A percentile compares a stretch with the other conserved stretches of the same genome.
Conservation (phyloP, 2,797 vertebrate genomes). For the Macropodus opercularis region DNA sequence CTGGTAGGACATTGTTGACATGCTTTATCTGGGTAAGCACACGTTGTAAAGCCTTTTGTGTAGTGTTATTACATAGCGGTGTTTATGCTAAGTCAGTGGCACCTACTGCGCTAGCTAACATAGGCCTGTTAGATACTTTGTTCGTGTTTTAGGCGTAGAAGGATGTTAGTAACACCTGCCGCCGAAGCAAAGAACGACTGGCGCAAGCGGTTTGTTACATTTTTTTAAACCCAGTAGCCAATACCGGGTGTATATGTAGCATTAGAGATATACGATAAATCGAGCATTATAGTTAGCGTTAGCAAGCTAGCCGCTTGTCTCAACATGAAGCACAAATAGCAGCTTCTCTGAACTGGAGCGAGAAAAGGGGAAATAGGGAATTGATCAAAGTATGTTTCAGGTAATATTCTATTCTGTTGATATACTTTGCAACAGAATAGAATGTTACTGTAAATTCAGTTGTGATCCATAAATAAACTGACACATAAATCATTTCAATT, state of each 20-base stretch:
- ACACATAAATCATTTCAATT: too few relatives aligned
- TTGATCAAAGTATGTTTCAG: not conserved
- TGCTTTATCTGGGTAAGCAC: slow-evolving; percentile 76
- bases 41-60: not conserved
- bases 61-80: not conserved
- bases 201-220: fast-evolving
- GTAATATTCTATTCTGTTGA: too few relatives aligned
- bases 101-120: slow-evolving; percentile 30
- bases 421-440: not conserved
- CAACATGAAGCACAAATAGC: not conserved
- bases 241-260: not conserved
- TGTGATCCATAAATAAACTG: too few relatives aligned
- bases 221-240: fast-evolving
- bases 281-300: slow-evolving; percentile 40
- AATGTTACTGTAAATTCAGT: too few relatives aligned
- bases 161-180: not conserved
- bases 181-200: not conserved
- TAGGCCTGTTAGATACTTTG: slow-evolving; percentile 67
- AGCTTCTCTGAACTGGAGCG: too few relatives aligned
- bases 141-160: slow-evolving; percentile 14
- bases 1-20: slow-evolving; percentile 57
- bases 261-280: not conserved
- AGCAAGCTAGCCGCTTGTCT: slow-evolving; percentile 33
- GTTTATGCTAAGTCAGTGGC: slow-evolving; percentile 79
- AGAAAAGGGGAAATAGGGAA: not conserved